A percentile compares a stretch with the other conserved stretches of the same genome.
Evolutionary conservation across 92 coral and sea anemone genomes (phyloP).

Genomic region (Umimayanthus chanpuru): DNA sequence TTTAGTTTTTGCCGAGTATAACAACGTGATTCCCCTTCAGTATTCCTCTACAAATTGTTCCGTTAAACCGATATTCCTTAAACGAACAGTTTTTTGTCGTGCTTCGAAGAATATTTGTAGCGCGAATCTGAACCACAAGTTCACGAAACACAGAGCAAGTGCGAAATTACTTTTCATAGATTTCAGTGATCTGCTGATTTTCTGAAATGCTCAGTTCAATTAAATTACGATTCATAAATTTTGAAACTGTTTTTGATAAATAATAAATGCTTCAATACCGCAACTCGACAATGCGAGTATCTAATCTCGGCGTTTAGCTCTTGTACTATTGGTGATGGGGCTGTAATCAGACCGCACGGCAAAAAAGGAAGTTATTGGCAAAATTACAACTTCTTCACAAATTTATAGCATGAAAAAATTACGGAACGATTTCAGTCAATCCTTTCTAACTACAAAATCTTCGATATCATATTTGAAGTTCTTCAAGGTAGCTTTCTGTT

Average conservation of each 20-base stretch:
- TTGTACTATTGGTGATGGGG: not conserved
- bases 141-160: not conserved
- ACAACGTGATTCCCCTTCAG: not conserved
- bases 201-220: constrained; percentile 28
- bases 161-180: not conserved
- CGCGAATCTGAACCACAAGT: not conserved
- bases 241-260: constrained; percentile 36
- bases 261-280: constrained; percentile 29
- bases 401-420: too few relatives aligned
- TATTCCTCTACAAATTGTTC: not conserved
- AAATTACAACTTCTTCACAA: not conserved
- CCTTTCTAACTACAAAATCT: not conserved
- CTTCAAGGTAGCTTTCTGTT: not conserved
- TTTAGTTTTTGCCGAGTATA: not conserved
- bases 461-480: not conserved
- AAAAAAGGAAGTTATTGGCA: not conserved
- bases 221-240: constrained; percentile 29
- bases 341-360: constrained; percentile 1
- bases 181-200: not conserved
- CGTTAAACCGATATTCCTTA: not conserved
- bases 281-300: constrained; percentile 17
- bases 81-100: not conserved
- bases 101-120: not conserved
- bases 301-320: not conserved
- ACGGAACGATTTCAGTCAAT: not conserved